Evolutionary conservation across 2,113 vertebrate species (phyloP).

Genomic region (Labrus mixtus): DNA sequence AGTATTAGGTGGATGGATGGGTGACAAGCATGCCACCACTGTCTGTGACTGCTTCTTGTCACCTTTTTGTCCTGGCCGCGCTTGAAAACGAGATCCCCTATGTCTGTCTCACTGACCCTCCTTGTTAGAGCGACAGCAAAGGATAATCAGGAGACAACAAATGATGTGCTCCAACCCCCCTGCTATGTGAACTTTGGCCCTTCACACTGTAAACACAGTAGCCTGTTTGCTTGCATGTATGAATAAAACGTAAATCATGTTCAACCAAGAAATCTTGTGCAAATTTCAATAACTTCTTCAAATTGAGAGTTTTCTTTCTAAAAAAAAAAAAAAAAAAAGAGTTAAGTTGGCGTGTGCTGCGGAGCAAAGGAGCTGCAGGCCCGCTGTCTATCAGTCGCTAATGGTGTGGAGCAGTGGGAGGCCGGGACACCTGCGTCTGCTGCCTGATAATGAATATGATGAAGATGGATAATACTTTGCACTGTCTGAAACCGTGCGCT

Average conservation of each 20-base stretch:
- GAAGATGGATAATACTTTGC: constrained; percentile 80
- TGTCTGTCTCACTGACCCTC: constrained; percentile 49
- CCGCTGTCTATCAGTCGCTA: constrained; percentile 71
- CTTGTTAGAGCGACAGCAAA: constrained; percentile 74
- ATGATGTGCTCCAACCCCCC: constrained; percentile 59
- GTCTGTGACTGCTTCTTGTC: constrained; percentile 34
- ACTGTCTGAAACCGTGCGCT: constrained; percentile 65
- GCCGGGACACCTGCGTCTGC: constrained; percentile 76
- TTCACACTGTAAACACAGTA: neutral
- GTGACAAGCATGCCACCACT: constrained; percentile 47
- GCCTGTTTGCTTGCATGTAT: neutral
- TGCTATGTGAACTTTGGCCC: constrained; percentile 65
- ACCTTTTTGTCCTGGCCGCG: constrained; percentile 37
- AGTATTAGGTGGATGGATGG: constrained; percentile 43
- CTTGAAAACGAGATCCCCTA: constrained; percentile 31
- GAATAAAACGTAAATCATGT: constrained; percentile 9
- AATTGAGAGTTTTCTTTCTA: constrained; percentile 6
- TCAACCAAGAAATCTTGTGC: neutral
- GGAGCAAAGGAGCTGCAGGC: constrained; percentile 50
- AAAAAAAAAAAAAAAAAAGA: neutral
- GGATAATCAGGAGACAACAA: constrained; percentile 67
- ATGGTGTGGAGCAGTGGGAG: constrained; percentile 74
- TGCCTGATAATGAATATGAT: constrained; percentile 80
- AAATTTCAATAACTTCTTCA: constrained; percentile 29
- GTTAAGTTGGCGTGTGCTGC: constrained; percentile 29